phyloP scores from a whole-genome alignment of 2,113 vertebrate species.

The Callopanchax toddi region DNA sequence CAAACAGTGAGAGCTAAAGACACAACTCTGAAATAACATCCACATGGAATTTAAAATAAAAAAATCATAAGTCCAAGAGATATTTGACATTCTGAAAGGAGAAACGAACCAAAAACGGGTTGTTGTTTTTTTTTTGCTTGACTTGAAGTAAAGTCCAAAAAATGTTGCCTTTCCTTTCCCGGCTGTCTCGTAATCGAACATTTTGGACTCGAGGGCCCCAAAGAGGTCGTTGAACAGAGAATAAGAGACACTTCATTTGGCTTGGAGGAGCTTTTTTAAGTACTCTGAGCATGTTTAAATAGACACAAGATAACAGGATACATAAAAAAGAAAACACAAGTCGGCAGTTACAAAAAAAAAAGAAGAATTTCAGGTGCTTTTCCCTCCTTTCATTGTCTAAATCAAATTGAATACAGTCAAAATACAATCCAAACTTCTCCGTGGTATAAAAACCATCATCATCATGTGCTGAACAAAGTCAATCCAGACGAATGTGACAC shows the following conservation, averaged over 20 bases:
- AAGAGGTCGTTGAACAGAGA: constrained; percentile 41
- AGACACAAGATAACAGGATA: constrained; percentile 70
- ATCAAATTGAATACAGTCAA: constrained; percentile 59
- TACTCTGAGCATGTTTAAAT: constrained; percentile 71
- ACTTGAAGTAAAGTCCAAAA: constrained; percentile 33
- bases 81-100: constrained; percentile 51
- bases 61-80: constrained; percentile 46
- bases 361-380: constrained; percentile 46
- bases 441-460: constrained; percentile 47
- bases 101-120: constrained; percentile 22
- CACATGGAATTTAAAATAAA: constrained; percentile 50
- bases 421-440: constrained; percentile 61
- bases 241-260: constrained; percentile 69
- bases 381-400: constrained; percentile 23
- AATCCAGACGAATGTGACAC: constrained; percentile 67
- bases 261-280: constrained; percentile 65
- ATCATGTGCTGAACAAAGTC: constrained; percentile 63
- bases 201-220: constrained; percentile 32
- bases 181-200: constrained; percentile 12
- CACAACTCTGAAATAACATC: constrained; percentile 60
- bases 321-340: constrained; percentile 60
- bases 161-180: constrained; percentile 4
- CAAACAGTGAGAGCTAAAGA: constrained; percentile 68
- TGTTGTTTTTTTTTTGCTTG: constrained; percentile 16
- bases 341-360: constrained; percentile 47